Conservation (phyloP, 2,797 vertebrate species). For the Hemibagrus guttatus region DNA sequence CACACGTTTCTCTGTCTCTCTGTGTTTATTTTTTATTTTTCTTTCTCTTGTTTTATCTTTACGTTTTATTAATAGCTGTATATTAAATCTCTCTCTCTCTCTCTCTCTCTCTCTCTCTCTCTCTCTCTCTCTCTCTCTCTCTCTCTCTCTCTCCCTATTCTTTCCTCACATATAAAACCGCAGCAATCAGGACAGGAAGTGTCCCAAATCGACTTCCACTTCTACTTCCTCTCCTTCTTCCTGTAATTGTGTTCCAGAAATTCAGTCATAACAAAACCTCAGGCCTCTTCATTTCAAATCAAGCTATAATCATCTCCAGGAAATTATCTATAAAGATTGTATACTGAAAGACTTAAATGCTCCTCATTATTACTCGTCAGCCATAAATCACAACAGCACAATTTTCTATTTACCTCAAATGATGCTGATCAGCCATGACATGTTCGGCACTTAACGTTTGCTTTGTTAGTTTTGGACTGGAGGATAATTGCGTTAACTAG, state of each 20-base stretch:
- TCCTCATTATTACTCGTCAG: neutral
- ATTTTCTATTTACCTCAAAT: neutral
- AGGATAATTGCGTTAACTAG: neutral
- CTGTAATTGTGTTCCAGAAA: conserved; percentile 27
- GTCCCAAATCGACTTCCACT: neutral
- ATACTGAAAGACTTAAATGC: neutral
- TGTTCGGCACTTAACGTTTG: neutral
- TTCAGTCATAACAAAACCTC: neutral
- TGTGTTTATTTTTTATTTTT: neutral
- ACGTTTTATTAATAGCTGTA: no score
- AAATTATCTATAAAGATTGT: neutral
- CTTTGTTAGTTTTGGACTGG: neutral
- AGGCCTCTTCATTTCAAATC: neutral
- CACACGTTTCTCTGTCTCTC: neutral
- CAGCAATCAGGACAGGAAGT: conserved; percentile 21
- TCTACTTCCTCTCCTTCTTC: conserved; percentile 21
- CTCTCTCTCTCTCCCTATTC: neutral
- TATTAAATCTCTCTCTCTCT: neutral
- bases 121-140: neutral
- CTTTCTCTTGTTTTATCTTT: neutral
- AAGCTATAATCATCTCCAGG: neutral
- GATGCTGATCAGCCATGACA: neutral
- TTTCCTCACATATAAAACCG: neutral
- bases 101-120: neutral
- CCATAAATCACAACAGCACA: neutral